Evolutionary conservation across 1,140 invertebrate species (phyloP), one percentile per base, ranked within the genome.

Genomic region (Pinna nobilis): DNA sequence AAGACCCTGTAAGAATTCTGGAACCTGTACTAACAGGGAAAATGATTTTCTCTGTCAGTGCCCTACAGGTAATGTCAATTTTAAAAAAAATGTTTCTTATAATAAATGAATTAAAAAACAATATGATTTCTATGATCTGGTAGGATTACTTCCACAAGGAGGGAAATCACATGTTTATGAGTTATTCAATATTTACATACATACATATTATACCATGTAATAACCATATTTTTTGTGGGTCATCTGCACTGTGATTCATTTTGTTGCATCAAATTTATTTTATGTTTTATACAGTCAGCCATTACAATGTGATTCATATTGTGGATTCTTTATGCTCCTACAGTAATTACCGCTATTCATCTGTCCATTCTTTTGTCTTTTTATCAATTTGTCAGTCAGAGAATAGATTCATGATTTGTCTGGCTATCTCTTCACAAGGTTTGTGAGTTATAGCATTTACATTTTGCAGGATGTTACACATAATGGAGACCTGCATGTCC

Each of bases 1-100:
- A 53, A 92, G 49, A 15, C 96, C 96, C 0, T 98, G 96, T 86
- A 83, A 91, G 50, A 96, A 97, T 81, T 94, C 94, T 0, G 96
- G 94, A 25, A 77, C 61, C 15, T 86, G 84, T 77, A 51, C 47
- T 5, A 61, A 79, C n/a, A 60, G 37, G 91, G 91, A 57, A 90
- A 91, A 72, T 20, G 74, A 61, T n/a, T 78, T 61, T 47, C 66
- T 65, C 30, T 84, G 83, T 63, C 28, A 47, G 5, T 84, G 83
- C 64, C 23, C 67, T n/a, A 70, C 44, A 63, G 81, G 81, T 63
- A 44, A 30, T 32, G 7, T 4, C 28, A 20, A 15, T 33, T 30
- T 13, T n/a, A 32, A 59, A 32, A n/a, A 59, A 35, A 9, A 18
- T 9, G 20, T 28, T 44, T 44, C n/a, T 44, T n/a, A 9, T n/a